Conservation (phyloP, 2,113 vertebrate genomes). For the Tautogolabrus adspersus region DNA sequence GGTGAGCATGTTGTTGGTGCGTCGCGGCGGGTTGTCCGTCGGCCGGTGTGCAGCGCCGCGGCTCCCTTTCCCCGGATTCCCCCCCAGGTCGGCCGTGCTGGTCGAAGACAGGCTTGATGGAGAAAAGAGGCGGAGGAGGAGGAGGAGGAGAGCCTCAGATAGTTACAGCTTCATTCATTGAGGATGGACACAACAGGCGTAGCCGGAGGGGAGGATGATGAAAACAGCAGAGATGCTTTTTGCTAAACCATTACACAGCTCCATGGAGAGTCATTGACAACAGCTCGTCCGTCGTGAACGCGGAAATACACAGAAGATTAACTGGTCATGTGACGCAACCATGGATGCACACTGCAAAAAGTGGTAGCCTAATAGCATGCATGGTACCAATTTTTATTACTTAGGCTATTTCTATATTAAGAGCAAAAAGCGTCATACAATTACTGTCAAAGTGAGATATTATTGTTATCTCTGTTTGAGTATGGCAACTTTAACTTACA, state of each 20-base stretch:
- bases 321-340: constrained; percentile 71
- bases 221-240: constrained; percentile 28
- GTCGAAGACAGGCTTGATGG: constrained; percentile 52
- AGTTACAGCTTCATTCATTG: constrained; percentile 61
- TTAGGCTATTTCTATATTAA: neutral
- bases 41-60: constrained; percentile 74
- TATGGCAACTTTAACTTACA: too few relatives aligned
- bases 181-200: constrained; percentile 6
- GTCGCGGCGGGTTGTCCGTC: constrained; percentile 69
- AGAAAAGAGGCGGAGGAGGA: constrained; percentile 17
- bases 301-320: constrained; percentile 77
- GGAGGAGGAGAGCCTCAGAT: constrained; percentile 33
- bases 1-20: constrained; percentile 76
- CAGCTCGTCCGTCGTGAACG: constrained; percentile 62
- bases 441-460: neutral
- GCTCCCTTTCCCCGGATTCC: constrained; percentile 79
- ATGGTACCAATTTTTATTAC: too few relatives aligned
- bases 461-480: too few relatives aligned
- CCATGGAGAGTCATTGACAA: constrained; percentile 56
- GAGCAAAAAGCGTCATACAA: neutral
- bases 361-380: neutral
- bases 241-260: constrained; percentile 23
- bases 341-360: constrained; percentile 61
- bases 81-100: constrained; percentile 77
- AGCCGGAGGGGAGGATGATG: constrained; percentile 10